Base-by-base conservation (phyloP, 2,113 vertebrate species). In the Aplodontia rufa region DNA sequence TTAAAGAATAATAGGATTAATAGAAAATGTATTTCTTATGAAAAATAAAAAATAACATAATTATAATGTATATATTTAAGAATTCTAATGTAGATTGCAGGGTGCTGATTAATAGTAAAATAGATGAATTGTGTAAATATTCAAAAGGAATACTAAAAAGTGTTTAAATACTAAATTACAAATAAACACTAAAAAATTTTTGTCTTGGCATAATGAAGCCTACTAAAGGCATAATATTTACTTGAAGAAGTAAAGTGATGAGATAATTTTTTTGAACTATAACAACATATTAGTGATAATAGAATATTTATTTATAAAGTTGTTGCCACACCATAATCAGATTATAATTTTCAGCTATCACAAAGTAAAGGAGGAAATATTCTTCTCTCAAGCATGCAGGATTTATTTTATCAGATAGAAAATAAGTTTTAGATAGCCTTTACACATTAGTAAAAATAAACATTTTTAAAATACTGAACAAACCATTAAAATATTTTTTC, bases 281-380 rank as follows among this genome's bases (percentile, higher is more conserved):
- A 87, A 51, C 89, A 72, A 51, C 0, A 24, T 55, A 55, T 82
- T 47, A 78, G 60, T 9, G 64, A 81, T 35, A 83, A 20, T 3
- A 94, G n/a, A 69, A 22, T 20, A 92, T 86, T 35, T 12, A 28
- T 71, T 96, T 89, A 58, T 89, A 87, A 85, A 74, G 92, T 30
- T 81, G 58, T 74, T 83, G 42, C 22, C 0, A 89, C 85, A 55
- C 74, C 0, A n/a, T 1, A 0, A 92, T 0, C 0, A 3, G 42
- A 28, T 55, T 95, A 51, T 37, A 93, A 60, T 13, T 83, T 93
- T 11, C 49, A 69, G 3, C 6, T 12, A 86, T n/a, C 32, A 55
- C 3, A 74, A 32, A 97, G 80, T 93, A 64, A 92, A 74, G 85
- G 24, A 92, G 64, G 64, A 84, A 85, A n/a, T 55, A 5, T 92